A percentile compares a stretch with the other conserved stretches of the same genome.
These are phyloP conservation scores for Brachymystax lenok DNA, from an alignment of 2,797 vertebrate genomes.

Conservation along the genomic window DNA sequence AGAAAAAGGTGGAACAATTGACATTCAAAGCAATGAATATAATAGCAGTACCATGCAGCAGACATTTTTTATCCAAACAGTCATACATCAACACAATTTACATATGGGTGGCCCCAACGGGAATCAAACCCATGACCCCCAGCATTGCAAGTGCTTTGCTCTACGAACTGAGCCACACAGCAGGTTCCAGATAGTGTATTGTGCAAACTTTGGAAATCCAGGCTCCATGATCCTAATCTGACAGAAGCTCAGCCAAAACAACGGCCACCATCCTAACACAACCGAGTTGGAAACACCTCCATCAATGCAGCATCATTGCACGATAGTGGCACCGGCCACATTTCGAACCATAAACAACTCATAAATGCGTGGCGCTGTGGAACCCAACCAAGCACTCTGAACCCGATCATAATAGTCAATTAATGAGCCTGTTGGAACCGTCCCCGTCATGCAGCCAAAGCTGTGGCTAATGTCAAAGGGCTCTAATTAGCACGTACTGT, in stretches of 20 bases:
- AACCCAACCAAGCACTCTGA: conserved; percentile 27
- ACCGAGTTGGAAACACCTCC: not conserved
- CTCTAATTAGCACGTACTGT: conserved; percentile 70
- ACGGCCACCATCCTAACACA: not conserved
- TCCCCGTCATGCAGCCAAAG: conserved; percentile 31
- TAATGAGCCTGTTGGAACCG: conserved; percentile 51
- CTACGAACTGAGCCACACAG: not conserved
- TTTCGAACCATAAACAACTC: conserved; percentile 24
- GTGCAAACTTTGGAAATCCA: not conserved
- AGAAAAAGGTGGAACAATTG: not conserved
- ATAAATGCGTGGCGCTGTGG: conserved; percentile 30
- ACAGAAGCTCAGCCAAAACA: no score
- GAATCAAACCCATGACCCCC: not conserved
- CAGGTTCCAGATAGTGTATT: not conserved
- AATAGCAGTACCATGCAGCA: not conserved
- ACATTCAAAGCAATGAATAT: not conserved
- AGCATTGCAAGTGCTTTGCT: not conserved
- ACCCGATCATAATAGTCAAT: conserved; percentile 53
- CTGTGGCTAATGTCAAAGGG: conserved; percentile 66
- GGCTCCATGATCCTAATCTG: no score
- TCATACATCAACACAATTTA: not conserved
- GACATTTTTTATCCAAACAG: not conserved
- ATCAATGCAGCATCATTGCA: not conserved
- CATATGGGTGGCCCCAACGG: not conserved
- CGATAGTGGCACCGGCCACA: not conserved